Evolutionary conservation across 2,888 invertebrate genomes (phyloP).

Genomic region (Epistrophe eligans): DNA sequence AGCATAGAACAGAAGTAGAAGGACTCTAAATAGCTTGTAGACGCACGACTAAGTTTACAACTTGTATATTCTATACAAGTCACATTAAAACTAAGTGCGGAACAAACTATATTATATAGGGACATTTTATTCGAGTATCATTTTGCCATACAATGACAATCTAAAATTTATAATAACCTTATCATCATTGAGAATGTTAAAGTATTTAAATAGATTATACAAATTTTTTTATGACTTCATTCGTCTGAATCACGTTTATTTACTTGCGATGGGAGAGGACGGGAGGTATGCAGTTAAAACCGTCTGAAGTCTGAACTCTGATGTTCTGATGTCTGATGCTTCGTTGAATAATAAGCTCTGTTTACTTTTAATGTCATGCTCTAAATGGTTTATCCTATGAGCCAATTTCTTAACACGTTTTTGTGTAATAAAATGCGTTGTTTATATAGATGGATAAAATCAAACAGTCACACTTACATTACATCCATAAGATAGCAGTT

Average conservation of each 20-base stretch:
- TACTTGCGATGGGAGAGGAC: background rate
- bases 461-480: constrained; percentile 17
- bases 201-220: background rate
- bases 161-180: constrained; percentile 19
- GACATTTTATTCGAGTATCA: constrained; percentile 21
- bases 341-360: constrained; percentile 18
- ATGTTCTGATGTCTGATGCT: background rate
- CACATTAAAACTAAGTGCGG: constrained; percentile 44
- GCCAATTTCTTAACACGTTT: constrained; percentile 32
- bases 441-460: constrained; percentile 19
- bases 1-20: background rate
- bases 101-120: background rate
- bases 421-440: constrained; percentile 13
- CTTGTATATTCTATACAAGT: constrained; percentile 28
- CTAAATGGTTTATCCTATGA: constrained; percentile 31
- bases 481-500: background rate
- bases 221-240: background rate
- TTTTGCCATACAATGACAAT: constrained; percentile 19
- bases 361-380: constrained; percentile 26
- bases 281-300: background rate
- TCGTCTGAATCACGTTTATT: constrained; percentile 1
- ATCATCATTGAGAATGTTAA: background rate
- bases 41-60: constrained; percentile 12
- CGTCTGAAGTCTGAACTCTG: background rate
- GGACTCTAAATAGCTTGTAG: background rate